Evolutionary conservation across 1,140 invertebrate genomes (phyloP).

Genomic region (Yoshiicerus persimilis): DNA sequence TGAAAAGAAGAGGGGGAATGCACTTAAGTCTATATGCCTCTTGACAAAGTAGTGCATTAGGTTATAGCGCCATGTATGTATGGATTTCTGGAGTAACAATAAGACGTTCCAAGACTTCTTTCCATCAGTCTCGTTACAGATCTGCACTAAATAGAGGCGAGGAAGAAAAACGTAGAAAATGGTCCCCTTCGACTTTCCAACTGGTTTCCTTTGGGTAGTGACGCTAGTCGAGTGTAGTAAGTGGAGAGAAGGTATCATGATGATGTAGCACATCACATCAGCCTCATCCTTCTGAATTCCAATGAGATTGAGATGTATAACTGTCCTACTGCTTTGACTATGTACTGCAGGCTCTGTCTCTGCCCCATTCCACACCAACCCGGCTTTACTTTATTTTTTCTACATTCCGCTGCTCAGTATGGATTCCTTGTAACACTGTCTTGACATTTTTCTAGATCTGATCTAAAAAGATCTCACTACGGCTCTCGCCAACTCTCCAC

Average conservation of each 20-base stretch:
- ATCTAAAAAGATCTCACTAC: not conserved
- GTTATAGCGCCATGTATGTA: too few relatives aligned
- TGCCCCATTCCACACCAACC: not conserved
- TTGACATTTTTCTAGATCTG: not conserved
- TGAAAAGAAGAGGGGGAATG: not conserved
- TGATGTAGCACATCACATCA: constrained; percentile 15
- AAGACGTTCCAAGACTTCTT: not conserved
- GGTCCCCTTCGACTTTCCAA: not conserved
- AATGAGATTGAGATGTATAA: constrained; percentile 1
- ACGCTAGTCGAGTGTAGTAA: not conserved
- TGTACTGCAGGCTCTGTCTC: not conserved
- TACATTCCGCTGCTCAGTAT: not conserved
- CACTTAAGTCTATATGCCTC: not conserved
- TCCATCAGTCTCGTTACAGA: not conserved
- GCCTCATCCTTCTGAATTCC: constrained; percentile 1
- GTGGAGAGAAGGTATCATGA: not conserved
- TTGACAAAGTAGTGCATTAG: too few relatives aligned
- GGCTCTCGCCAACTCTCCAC: not conserved
- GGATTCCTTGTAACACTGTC: not conserved
- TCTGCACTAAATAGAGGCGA: not conserved
- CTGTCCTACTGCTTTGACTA: not conserved
- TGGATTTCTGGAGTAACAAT: too few relatives aligned
- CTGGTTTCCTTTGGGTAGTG: not conserved
- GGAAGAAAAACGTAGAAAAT: not conserved
- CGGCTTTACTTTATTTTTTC: not conserved